These are phyloP conservation scores for Odontamblyopus lacepedii DNA, from an alignment of 2,797 vertebrate species.

Conservation along the genomic window DNA sequence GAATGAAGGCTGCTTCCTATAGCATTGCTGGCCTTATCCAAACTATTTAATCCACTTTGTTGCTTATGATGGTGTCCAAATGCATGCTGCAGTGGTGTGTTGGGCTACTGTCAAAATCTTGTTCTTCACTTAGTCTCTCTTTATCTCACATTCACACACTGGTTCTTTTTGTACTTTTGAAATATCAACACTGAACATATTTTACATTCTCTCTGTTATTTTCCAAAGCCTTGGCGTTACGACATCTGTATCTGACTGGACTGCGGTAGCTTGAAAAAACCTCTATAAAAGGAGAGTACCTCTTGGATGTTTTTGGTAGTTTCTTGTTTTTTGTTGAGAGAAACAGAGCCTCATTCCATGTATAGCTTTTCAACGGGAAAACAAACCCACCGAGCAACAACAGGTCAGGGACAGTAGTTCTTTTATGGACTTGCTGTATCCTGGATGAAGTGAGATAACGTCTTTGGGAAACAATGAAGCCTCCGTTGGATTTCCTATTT, in stretches of 20 bases:
- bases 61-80: neutral
- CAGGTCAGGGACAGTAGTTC: too few species aligned
- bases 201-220: neutral
- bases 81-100: too few species aligned
- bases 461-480: neutral
- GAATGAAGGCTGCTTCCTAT: too few species aligned
- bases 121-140: neutral
- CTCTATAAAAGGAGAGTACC: neutral
- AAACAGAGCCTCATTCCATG: neutral
- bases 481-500: neutral
- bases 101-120: neutral
- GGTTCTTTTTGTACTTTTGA: neutral
- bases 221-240: neutral
- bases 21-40: neutral
- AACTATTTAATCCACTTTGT: neutral
- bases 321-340: neutral
- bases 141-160: neutral
- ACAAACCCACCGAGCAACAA: neutral
- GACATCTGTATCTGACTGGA: neutral
- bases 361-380: neutral
- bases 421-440: too few species aligned
- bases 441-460: slow-evolving; percentile 3
- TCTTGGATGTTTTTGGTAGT: neutral
- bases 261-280: neutral
- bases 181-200: neutral